These are phyloP conservation scores for Mythimna impura DNA, from an alignment of 2,888 invertebrate genomes.

Conservation along the genomic window DNA sequence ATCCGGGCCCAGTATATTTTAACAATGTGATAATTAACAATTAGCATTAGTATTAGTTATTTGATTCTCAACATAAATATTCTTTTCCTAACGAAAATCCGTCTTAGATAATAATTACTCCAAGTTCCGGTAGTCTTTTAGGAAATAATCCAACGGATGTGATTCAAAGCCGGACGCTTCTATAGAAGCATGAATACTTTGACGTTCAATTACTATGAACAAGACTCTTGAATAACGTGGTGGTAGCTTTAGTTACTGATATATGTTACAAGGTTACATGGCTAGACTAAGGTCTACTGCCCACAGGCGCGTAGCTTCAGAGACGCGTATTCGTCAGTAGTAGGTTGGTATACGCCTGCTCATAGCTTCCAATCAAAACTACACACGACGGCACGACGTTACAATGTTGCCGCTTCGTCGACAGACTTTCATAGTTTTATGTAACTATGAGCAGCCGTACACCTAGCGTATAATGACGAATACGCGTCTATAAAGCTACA, in stretches of 20 bases:
- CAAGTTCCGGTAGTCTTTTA: not conserved
- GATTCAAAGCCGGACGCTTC: conserved; percentile 28
- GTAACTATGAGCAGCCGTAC: too few relatives aligned
- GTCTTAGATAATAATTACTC: not conserved
- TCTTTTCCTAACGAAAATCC: not conserved
- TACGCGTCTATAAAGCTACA: too few relatives aligned
- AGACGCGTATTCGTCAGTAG: too few relatives aligned
- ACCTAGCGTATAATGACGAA: too few relatives aligned
- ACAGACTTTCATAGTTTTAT: too few relatives aligned
- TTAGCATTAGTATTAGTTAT: too few relatives aligned
- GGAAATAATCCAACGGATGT: conserved; percentile 14
- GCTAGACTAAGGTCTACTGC: conserved; percentile 4
- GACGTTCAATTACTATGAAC: conserved; percentile 38
- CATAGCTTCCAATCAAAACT: too few relatives aligned
- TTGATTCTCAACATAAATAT: not conserved
- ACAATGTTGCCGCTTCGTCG: too few relatives aligned
- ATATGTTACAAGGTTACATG: conserved; percentile 32
- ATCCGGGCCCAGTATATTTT: too few relatives aligned
- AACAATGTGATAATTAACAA: too few relatives aligned
- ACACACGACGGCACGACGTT: too few relatives aligned
- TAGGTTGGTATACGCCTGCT: too few relatives aligned
- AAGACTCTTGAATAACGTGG: conserved; percentile 26
- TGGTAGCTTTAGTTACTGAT: conserved; percentile 10
- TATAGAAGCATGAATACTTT: conserved; percentile 38
- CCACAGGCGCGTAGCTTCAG: not conserved